Base-by-base conservation (phyloP, 2,888 invertebrate genomes). In the Empis livida region DNA sequence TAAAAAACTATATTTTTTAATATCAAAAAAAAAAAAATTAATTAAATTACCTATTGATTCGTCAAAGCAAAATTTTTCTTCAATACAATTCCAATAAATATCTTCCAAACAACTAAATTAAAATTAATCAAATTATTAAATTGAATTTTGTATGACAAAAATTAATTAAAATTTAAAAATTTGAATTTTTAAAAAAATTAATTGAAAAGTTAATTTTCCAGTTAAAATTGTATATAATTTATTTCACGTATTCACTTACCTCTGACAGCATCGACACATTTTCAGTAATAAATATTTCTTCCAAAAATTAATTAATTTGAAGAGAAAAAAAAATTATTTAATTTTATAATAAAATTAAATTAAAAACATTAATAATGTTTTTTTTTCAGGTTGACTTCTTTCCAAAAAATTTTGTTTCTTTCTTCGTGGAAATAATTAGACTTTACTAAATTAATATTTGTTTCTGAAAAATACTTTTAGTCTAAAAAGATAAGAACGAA, bases 31-130 rank as follows among this genome's bases (percentile, higher is more conserved):
- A 10, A 45, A 20, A 4, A 44, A 20, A 8, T 15, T 5, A 9
- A 23, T 27, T 20, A 30, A 49, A 63, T 63, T 54, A 70, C 69
- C 83, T 53, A 83, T 83, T 60, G 76, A 77, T 67, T 82, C 78
- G 64, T 83, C 83, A 64, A 79, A 83, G 60, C 83, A 83, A 63
- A 79, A 83, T 55, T 74, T 74, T 65, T 83, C 81, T 61, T 82
- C 83, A 58, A 80, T 78, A 60, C 82, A 78, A 59, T 78, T 77
- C 83, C 83, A 83, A 68, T 81, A 82, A 65, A 79, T 73, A 54
- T 79, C 75, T 70, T 83, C 83, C 68, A 78, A 71, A 61, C 81
- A 82, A 60, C 83, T 83, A 71, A 55, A 66, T 65, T n/a, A 56
- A 51, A 58, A 52, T 47, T 53, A 40, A 54, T n/a, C n/a, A 43